Base-by-base conservation (phyloP, 2,888 invertebrate genomes). In the Carpatolechia fugitivella region DNA sequence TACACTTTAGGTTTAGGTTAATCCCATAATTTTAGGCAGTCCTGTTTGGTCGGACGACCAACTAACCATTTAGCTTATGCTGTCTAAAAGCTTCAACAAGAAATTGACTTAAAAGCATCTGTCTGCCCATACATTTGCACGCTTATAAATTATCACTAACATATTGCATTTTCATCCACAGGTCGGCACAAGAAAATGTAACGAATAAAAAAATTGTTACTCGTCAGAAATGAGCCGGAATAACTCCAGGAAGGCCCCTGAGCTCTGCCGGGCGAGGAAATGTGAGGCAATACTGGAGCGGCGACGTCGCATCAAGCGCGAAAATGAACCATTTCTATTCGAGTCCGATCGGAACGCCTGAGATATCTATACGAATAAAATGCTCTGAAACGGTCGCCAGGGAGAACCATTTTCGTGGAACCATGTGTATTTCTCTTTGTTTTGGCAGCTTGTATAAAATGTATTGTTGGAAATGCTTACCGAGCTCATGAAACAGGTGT, bases 301-400 rank as follows among this genome's bases (percentile, higher is more conserved):
- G 47, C 33, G 46, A 7, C 50, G 50, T 56, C 49, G 44, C 29
- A 51, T 48, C 54, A 54, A 5, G 59, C 41, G 56, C 54, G 64
- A 61, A 70, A 71, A 69, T 65, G 65, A 64, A 65, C 69, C 68
- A 69, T 73, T 73, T 68, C 69, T 69, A 73, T 73, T 73, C 72
- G 65, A 63, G 63, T 57, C 65, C 68, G 55, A 66, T 64, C 61
- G 58, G 48, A 53, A 54, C 57, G 52, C 54, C 46, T 40, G 54
- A 48, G 52, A 60, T 57, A 60, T 56, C 56, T 61, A 47, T 56
- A 57, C 59, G 56, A 54, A 64, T 57, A 59, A 62, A 66, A 65
- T 60, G 62, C 56, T 64, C 64, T 56, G 55, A 60, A 62, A 65
- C 8, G 44, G 53, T 50, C 53, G 30, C 53, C 13, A 6, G 49